These are phyloP conservation scores for Eubasilissa splendida DNA, from an alignment of 2,888 invertebrate genomes.

Conservation along the genomic window DNA sequence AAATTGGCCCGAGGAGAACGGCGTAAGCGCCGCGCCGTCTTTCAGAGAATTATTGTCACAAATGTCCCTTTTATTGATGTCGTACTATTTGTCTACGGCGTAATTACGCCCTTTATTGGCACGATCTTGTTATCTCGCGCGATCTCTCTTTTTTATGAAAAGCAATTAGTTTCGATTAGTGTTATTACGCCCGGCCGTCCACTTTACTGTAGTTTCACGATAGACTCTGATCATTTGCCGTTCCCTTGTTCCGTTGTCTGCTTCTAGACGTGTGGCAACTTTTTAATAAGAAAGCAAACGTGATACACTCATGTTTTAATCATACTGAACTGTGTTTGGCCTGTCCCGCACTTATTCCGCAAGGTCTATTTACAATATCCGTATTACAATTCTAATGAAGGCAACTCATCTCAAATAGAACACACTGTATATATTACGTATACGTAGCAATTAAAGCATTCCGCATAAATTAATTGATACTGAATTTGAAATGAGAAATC, in stretches of 20 bases:
- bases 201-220: neutral
- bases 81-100: conserved; percentile 7
- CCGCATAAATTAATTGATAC: no score
- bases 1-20: conserved; percentile 21
- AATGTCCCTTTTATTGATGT: conserved; percentile 36
- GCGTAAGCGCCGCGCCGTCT: conserved; percentile 24
- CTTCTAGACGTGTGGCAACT: no score
- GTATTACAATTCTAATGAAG: no score
- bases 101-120: conserved; percentile 33
- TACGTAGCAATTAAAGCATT: no score
- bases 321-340: no score
- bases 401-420: no score
- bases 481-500: no score
- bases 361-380: no score
- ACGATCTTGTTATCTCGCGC: conserved; percentile 16
- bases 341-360: no score
- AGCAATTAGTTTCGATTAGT: conserved; percentile 32
- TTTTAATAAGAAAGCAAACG: neutral
- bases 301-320: no score
- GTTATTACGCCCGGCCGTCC: neutral
- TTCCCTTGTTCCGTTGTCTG: neutral
- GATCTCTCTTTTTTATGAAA: conserved; percentile 5
- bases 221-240: neutral
- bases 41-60: conserved; percentile 14
- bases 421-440: no score